phyloP scores from a whole-genome alignment of 2,113 vertebrate genomes.

The Burhinus oedicnemus region DNA sequence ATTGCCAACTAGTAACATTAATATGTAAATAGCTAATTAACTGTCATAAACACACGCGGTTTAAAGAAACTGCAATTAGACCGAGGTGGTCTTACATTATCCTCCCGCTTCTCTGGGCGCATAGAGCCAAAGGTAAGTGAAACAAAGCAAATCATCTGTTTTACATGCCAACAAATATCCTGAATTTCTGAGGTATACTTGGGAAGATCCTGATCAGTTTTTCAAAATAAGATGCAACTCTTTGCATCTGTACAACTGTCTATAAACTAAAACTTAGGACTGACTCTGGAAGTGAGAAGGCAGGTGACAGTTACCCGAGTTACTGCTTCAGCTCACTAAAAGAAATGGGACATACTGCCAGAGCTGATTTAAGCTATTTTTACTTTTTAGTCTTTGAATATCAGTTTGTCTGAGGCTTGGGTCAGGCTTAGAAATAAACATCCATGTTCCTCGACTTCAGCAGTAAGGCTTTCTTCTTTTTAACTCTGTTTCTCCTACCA shows the following conservation, averaged over 20 bases:
- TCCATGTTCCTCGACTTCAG: background rate
- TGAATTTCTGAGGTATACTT: background rate
- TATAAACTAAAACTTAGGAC: background rate
- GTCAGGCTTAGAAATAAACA: background rate
- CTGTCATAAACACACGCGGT: accelerated
- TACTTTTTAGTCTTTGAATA: background rate
- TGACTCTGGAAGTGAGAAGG: background rate
- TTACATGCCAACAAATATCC: background rate
- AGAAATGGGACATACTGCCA: background rate
- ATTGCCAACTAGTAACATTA: background rate
- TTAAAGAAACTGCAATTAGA: background rate
- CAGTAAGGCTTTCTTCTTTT: background rate
- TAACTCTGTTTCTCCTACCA: background rate
- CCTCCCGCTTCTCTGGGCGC: background rate
- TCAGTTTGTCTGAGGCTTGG: background rate
- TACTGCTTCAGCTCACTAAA: background rate
- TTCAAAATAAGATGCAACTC: background rate
- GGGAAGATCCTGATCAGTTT: background rate
- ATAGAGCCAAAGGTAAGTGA: background rate
- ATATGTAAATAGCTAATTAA: background rate
- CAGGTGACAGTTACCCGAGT: background rate
- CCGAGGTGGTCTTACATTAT: background rate
- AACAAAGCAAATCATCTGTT: background rate
- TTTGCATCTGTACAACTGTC: background rate
- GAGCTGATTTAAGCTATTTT: background rate